Evolutionary conservation across 2,888 invertebrate genomes (phyloP).

Genomic region (Dusona sp.): DNA sequence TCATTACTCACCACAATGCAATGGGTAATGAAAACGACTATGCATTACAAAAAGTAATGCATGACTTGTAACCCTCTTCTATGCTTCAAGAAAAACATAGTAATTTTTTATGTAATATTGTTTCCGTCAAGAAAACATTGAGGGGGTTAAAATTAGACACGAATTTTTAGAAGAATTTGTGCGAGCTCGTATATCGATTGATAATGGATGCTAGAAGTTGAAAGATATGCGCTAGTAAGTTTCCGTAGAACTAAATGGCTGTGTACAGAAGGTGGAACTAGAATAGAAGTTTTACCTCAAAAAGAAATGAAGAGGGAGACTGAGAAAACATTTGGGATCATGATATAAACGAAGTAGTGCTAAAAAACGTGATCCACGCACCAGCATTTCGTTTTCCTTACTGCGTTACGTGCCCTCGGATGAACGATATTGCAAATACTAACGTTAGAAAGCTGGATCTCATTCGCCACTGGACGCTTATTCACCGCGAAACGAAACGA

Average conservation of each 20-base stretch:
- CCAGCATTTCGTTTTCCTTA: constrained; percentile 58
- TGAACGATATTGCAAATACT: constrained; percentile 66
- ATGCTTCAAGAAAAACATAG: background rate
- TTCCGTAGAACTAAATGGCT: background rate
- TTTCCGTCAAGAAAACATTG: background rate
- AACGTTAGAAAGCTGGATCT: constrained; percentile 50
- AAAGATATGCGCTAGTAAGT: background rate
- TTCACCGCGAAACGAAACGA: constrained; percentile 67
- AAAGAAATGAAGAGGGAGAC: constrained; percentile 1
- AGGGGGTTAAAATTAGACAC: background rate
- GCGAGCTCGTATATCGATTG: background rate
- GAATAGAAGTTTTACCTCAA: constrained; percentile 28
- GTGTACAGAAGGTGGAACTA: background rate
- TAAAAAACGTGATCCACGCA: constrained; percentile 45
- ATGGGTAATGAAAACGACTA: too few relatives aligned
- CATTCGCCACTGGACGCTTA: constrained; percentile 51
- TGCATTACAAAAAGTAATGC: too few relatives aligned
- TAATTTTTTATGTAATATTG: too few relatives aligned
- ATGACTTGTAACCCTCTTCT: too few relatives aligned
- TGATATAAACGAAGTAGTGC: constrained; percentile 39
- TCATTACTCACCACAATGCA: too few relatives aligned
- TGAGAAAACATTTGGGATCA: constrained; percentile 43
- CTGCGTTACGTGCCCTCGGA: constrained; percentile 67
- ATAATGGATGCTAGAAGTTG: background rate
- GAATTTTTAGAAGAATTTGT: background rate